Conservation (phyloP, 1,140 invertebrate species). For the Gerris buenoi region DNA sequence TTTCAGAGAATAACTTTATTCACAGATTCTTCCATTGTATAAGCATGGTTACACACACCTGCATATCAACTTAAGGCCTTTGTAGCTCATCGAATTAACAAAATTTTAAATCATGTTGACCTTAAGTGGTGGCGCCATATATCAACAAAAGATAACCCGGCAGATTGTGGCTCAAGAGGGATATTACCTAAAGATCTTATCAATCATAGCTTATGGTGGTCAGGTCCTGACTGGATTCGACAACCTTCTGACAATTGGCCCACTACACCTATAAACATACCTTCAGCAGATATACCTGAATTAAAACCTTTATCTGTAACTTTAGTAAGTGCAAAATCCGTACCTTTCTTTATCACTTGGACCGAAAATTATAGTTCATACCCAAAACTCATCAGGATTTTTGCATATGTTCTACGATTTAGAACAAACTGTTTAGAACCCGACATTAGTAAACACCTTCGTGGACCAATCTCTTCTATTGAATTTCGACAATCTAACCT, state of each 20-base stretch:
- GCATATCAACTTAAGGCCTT: background rate
- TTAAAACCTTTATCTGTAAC: background rate
- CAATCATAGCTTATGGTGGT: background rate
- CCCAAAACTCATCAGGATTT: too few relatives aligned
- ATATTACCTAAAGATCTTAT: background rate
- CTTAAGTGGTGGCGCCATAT: background rate
- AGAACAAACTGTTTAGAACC: too few relatives aligned
- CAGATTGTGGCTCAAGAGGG: background rate
- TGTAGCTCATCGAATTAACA: background rate
- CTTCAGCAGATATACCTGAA: background rate
- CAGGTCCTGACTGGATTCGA: background rate
- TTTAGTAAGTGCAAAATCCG: too few relatives aligned
- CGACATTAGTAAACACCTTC: too few relatives aligned
- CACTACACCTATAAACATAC: background rate
- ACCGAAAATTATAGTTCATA: too few relatives aligned
- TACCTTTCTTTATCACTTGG: too few relatives aligned
- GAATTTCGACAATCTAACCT: too few relatives aligned
- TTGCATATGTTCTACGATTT: too few relatives aligned
- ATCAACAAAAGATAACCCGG: background rate
- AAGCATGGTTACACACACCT: background rate
- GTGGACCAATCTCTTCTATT: too few relatives aligned
- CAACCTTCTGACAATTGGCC: background rate
- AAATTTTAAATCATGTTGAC: background rate
- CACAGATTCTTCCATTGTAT: background rate
- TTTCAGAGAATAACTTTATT: background rate